A percentile compares a stretch with the other conserved stretches of the same genome.
Evolutionary conservation across 1,140 invertebrate species (phyloP).

Genomic region (Megathymus violae): DNA sequence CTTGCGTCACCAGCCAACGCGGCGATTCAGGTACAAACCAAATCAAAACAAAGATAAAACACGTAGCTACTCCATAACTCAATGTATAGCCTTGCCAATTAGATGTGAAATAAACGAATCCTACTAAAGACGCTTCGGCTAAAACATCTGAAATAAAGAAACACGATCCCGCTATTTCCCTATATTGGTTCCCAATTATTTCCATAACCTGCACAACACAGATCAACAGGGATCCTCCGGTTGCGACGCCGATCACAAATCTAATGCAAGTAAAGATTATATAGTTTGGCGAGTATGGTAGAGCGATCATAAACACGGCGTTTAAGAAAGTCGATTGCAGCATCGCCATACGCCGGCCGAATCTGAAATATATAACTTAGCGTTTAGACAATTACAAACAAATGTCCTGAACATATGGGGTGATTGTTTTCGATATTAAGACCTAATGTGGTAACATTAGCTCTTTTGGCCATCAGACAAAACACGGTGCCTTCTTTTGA

Average conservation of each 20-base stretch:
- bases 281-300: slow-evolving; percentile 48
- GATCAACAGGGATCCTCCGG: slow-evolving; percentile 50
- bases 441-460: too few species aligned
- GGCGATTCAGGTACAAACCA: slow-evolving; percentile 57
- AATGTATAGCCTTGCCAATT: slow-evolving; percentile 51
- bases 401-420: too few species aligned
- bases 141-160: slow-evolving; percentile 50
- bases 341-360: slow-evolving; percentile 50
- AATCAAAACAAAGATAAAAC: slow-evolving; percentile 45
- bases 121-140: slow-evolving; percentile 41
- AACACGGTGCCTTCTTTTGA: too few species aligned
- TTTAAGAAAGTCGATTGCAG: slow-evolving; percentile 41
- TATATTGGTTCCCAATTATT: slow-evolving; percentile 50
- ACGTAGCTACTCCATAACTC: slow-evolving; percentile 38
- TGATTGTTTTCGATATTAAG: too few species aligned
- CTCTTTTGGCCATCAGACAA: too few species aligned
- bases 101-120: slow-evolving; percentile 51
- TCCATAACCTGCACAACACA: slow-evolving; percentile 51
- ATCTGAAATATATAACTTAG: slow-evolving; percentile 61
- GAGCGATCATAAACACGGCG: slow-evolving; percentile 48
- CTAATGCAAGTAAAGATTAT: slow-evolving; percentile 49
- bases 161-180: slow-evolving; percentile 44
- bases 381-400: too few species aligned
- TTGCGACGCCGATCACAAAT: slow-evolving; percentile 50
- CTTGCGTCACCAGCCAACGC: slow-evolving; percentile 57